Evolutionary conservation across 2,113 vertebrate species (phyloP).

Genomic region (Pteruthius melanotis): DNA sequence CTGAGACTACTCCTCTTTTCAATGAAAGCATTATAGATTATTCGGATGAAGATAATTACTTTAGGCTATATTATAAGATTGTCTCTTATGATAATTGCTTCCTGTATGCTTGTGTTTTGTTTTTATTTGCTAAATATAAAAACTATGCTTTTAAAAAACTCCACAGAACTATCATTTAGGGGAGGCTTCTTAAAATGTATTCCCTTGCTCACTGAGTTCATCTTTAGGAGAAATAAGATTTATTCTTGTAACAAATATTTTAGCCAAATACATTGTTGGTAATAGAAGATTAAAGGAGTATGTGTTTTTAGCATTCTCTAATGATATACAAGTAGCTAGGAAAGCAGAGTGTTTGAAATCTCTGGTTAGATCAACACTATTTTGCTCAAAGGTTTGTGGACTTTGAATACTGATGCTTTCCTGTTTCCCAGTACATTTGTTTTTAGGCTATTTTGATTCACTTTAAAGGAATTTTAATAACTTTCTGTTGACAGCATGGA

Average conservation of each 20-base stretch:
- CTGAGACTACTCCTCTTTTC: constrained; percentile 5
- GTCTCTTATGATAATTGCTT: constrained; percentile 45
- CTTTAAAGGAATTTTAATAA: constrained; percentile 87
- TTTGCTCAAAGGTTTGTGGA: constrained; percentile 83
- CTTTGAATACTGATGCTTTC: constrained; percentile 86
- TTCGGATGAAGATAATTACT: constrained; percentile 13
- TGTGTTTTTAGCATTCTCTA: constrained; percentile 70
- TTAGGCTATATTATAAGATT: constrained; percentile 32
- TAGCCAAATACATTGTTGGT: constrained; percentile 47
- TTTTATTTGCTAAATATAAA: constrained; percentile 32
- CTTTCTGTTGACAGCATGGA: constrained; percentile 82
- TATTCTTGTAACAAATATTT: constrained; percentile 45
- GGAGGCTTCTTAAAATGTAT: constrained; percentile 13
- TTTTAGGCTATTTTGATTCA: constrained; percentile 85
- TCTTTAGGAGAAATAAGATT: constrained; percentile 41
- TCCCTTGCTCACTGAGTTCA: constrained; percentile 25
- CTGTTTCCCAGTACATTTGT: constrained; percentile 83
- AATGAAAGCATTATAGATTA: background rate
- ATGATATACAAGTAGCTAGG: constrained; percentile 72
- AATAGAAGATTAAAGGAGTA: constrained; percentile 72
- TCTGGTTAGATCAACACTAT: constrained; percentile 78
- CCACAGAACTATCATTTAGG: background rate
- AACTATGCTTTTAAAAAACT: background rate
- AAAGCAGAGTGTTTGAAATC: constrained; percentile 75
- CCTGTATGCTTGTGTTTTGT: background rate